Base-by-base conservation (phyloP, 2,888 invertebrate species). In the Reticulitermes lucifugus region DNA sequence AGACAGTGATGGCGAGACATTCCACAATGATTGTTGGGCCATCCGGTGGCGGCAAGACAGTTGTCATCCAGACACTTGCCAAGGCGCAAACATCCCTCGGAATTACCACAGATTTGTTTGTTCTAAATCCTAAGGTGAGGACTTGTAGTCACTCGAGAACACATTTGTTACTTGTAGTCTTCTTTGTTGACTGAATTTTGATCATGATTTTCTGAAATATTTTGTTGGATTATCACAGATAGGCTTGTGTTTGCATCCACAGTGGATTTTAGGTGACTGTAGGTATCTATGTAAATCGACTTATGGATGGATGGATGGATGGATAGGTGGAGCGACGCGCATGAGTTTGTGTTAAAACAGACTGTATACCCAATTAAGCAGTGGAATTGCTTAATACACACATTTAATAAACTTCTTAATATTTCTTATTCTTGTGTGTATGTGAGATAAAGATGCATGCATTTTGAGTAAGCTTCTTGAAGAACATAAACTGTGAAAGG, bases 1-100 rank as follows among this genome's bases (percentile, higher is more conserved):
- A 98, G 92, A 97, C 97, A 0, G 98, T 98, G 97, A 96, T 97
- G 96, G 98, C 97, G 0, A 93, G 98, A 65, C 98, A 98, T 91
- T 97, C 97, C 83, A 94, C 96, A 6, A 98, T 98, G 97, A 90
- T 98, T 87, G 96, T 98, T 5, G 98, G 98, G 0, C 97, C 98
- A 35, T 98, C 98, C 7, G 97, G 98, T 46, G 97, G 98, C 43
- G 98, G 98, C 29, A 98, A 98, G 92, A 94, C 96, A 2, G 96
- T 98, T 65, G 95, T 98, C 59, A 94, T 98, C 87, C 93, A 95
- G 88, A 94, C 95, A 2, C 91, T 98, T 75, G 94, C 96, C 87
- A 95, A 95, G 89, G 95, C 97, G 21, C 98, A 98, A 91, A 95
- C 93, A 79, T 91, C 94, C 87, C 91, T 98, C 87, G 95, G 95